Evolutionary conservation across 1,140 invertebrate genomes (phyloP).

Genomic region (Sminthurides bifidus): DNA sequence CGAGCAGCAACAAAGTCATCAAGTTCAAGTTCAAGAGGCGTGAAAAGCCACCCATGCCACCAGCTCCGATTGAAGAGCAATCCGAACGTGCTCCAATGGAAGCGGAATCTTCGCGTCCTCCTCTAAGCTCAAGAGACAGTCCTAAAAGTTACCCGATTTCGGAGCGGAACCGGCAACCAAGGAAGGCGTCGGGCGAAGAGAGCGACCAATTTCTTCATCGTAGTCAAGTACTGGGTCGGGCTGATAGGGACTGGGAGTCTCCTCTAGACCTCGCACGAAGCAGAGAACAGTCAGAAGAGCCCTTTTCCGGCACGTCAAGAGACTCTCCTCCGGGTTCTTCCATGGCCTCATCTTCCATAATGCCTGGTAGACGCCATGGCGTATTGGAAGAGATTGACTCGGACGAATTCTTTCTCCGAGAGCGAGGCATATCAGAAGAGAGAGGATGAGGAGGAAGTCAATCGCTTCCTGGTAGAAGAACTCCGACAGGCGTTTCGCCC

Average conservation of each 20-base stretch:
- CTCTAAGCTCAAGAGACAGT: too few species aligned
- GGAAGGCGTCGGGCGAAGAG: slow-evolving; percentile 18
- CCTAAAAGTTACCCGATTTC: slow-evolving; percentile 3
- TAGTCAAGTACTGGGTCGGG: slow-evolving; percentile 17
- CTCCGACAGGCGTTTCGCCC: slow-evolving; percentile 62
- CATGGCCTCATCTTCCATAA: slow-evolving; percentile 24
- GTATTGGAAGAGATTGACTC: slow-evolving; percentile 72
- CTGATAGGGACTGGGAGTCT: slow-evolving; percentile 29
- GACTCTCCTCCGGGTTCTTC: slow-evolving; percentile 28
- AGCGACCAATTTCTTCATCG: slow-evolving; percentile 7
- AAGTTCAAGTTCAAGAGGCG: not conserved
- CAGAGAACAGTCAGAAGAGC: slow-evolving; percentile 26
- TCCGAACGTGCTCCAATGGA: too few species aligned
- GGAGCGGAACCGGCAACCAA: slow-evolving; percentile 35
- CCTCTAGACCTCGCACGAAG: slow-evolving; percentile 20
- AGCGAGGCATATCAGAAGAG: slow-evolving; percentile 55
- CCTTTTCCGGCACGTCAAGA: slow-evolving; percentile 22
- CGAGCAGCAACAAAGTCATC: not conserved
- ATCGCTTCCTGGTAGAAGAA: slow-evolving; percentile 59
- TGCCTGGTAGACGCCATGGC: slow-evolving; percentile 10
- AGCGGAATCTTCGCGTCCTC: too few species aligned
- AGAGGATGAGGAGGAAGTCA: slow-evolving; percentile 63
- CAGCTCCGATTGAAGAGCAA: not conserved
- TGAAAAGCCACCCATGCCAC: slow-evolving; percentile 16
- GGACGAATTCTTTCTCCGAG: slow-evolving; percentile 69